Evolutionary conservation across 2,797 vertebrate species (phyloP).

Genomic region (Ctenochaetus hawaiiensis): DNA sequence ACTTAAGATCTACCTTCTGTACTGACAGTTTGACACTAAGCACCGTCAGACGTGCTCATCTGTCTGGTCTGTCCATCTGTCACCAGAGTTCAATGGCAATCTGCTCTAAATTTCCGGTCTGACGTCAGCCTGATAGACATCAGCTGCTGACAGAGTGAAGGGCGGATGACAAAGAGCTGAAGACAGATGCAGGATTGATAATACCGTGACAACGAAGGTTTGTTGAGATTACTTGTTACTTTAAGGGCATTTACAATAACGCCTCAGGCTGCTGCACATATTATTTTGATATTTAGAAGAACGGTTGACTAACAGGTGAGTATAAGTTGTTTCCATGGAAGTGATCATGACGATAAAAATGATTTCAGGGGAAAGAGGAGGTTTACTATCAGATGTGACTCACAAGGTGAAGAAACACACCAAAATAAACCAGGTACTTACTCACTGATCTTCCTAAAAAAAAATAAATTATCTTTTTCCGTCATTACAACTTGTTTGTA

Average conservation of each 20-base stretch:
- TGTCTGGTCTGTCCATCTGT: conserved; percentile 35
- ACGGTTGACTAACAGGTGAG: conserved; percentile 1
- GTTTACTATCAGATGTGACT: not conserved
- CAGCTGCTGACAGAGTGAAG: conserved; percentile 32
- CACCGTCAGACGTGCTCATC: not conserved
- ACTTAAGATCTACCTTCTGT: not conserved
- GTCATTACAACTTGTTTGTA: not conserved
- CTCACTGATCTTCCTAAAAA: not conserved
- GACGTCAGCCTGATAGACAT: conserved; percentile 50
- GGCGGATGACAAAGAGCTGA: conserved; percentile 15
- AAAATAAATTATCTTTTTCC: too few relatives aligned
- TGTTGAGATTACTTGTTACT: not conserved
- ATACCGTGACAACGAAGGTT: not conserved
- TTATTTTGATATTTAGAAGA: conserved; percentile 31
- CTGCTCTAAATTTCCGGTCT: conserved; percentile 5
- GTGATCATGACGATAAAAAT: conserved; percentile 1
- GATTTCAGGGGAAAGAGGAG: conserved; percentile 9
- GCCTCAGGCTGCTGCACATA: not conserved
- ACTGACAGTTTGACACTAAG: conserved; percentile 1
- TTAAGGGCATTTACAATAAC: conserved; percentile 1
- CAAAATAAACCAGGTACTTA: not conserved
- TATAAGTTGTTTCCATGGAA: conserved; percentile 27
- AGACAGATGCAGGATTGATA: conserved; percentile 12
- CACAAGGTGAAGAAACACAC: not conserved
- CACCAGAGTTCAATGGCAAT: conserved; percentile 26